Evolutionary conservation across 2,113 vertebrate species (phyloP).

Genomic region (Hippocampus zosterae): DNA sequence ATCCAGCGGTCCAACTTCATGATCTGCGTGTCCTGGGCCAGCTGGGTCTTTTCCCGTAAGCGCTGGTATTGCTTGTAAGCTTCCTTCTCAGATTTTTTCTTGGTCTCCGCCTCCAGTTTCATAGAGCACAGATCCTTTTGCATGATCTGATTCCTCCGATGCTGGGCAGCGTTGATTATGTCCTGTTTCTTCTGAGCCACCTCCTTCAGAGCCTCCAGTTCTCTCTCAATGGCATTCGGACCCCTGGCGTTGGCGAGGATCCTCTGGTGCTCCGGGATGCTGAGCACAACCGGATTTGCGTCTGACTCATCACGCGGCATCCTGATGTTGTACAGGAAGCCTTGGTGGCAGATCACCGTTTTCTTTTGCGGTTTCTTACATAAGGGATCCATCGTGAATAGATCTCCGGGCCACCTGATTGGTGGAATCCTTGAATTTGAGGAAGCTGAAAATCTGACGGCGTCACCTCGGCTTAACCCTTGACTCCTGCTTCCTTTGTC

Average conservation of each 20-base stretch:
- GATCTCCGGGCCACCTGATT: background rate
- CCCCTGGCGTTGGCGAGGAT: constrained; percentile 1
- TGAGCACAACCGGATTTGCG: background rate
- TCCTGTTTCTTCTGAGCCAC: background rate
- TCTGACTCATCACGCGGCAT: background rate
- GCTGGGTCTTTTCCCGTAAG: background rate
- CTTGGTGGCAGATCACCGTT: constrained; percentile 5
- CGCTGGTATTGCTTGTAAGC: background rate
- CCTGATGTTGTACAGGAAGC: constrained; percentile 3
- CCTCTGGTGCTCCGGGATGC: background rate
- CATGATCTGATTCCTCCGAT: background rate
- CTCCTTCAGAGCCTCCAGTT: background rate
- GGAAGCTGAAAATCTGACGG: background rate
- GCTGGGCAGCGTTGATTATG: background rate
- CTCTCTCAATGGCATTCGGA: background rate
- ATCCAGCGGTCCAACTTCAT: constrained; percentile 1
- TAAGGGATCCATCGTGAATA: background rate
- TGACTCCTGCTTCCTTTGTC: background rate
- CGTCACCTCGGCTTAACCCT: background rate
- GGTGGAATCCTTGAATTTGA: background rate
- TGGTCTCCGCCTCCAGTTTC: background rate
- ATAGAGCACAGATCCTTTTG: background rate
- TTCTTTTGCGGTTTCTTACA: background rate
- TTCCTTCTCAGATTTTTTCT: background rate
- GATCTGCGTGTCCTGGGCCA: background rate